These are phyloP conservation scores for Pelochelys cantorii DNA, from an alignment of 2,797 vertebrate species.

Conservation along the genomic window DNA sequence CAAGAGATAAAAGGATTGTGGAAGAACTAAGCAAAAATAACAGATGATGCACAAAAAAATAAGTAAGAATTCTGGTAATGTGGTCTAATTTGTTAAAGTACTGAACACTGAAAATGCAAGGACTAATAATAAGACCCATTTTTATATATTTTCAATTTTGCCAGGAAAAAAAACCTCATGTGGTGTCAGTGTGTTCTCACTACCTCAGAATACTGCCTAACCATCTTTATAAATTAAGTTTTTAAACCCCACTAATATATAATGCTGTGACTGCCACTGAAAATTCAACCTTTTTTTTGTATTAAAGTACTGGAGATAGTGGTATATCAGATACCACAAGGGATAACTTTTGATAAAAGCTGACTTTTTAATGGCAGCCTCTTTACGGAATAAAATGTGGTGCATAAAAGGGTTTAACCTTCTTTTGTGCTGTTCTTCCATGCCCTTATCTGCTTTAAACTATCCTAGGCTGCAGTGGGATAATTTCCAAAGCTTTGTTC, in stretches of 20 bases:
- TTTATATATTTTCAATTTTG: constrained; percentile 12
- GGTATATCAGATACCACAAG: neutral
- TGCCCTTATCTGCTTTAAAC: constrained; percentile 36
- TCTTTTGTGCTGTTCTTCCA: constrained; percentile 30
- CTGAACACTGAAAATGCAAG: neutral
- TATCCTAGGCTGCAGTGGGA: neutral
- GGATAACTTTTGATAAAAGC: neutral
- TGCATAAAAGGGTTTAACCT: neutral
- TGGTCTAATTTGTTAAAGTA: constrained; percentile 35
- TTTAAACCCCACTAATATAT: neutral
- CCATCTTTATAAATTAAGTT: neutral
- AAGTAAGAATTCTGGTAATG: neutral
- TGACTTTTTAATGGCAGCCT: neutral
- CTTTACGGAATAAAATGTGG: constrained; percentile 27
- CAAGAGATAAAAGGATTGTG: constrained; percentile 62
- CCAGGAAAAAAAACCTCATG: neutral
- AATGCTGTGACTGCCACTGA: neutral
- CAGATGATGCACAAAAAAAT: neutral
- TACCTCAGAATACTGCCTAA: neutral
- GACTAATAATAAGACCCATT: neutral
- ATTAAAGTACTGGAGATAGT: neutral
- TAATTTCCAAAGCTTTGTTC: constrained; percentile 48
- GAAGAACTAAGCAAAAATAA: constrained; percentile 44
- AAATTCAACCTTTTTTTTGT: neutral
- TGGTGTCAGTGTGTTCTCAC: constrained; percentile 1